These are phyloP conservation scores for Spodoptera littoralis DNA, from an alignment of 2,888 invertebrate species.

Conservation along the genomic window DNA sequence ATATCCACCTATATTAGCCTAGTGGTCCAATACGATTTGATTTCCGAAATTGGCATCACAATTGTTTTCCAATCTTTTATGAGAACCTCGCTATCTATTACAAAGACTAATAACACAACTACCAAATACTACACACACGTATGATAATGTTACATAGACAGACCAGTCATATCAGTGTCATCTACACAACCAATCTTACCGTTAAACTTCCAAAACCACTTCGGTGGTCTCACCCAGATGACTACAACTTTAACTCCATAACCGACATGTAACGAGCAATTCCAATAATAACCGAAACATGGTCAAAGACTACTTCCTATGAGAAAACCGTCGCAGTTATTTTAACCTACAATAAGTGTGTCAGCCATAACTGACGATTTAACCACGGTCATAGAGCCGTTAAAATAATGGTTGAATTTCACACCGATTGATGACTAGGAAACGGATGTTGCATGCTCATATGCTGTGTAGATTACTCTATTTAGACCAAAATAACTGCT, in stretches of 20 bases:
- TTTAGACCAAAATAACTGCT: no score
- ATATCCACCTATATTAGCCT: no score
- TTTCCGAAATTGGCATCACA: no score
- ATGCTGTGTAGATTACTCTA: no score
- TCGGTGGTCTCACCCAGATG: slow-evolving; percentile 34
- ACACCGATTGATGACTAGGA: slow-evolving; percentile 50
- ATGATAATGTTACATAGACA: no score
- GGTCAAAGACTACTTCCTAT: slow-evolving; percentile 46
- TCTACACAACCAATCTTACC: not conserved
- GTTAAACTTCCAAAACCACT: slow-evolving; percentile 11
- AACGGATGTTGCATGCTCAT: slow-evolving; percentile 45
- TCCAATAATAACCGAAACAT: slow-evolving; percentile 45
- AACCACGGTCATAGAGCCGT: slow-evolving; percentile 38
- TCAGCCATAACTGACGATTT: slow-evolving; percentile 40
- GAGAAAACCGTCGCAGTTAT: slow-evolving; percentile 33
- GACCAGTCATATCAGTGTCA: no score
- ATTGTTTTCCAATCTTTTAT: no score
- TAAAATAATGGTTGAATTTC: slow-evolving; percentile 57
- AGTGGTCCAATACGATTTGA: no score
- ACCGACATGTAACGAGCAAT: slow-evolving; percentile 40
- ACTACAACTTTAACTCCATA: slow-evolving; percentile 32
- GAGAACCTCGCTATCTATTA: no score
- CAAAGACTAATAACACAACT: no score
- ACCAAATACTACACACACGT: no score
- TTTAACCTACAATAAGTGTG: slow-evolving; percentile 46